Percentiles rank a stretch among this genome's conserved stretches.
phyloP scores from a whole-genome alignment of 2,888 invertebrate genomes.

The Shargacucullia verbasci region DNA sequence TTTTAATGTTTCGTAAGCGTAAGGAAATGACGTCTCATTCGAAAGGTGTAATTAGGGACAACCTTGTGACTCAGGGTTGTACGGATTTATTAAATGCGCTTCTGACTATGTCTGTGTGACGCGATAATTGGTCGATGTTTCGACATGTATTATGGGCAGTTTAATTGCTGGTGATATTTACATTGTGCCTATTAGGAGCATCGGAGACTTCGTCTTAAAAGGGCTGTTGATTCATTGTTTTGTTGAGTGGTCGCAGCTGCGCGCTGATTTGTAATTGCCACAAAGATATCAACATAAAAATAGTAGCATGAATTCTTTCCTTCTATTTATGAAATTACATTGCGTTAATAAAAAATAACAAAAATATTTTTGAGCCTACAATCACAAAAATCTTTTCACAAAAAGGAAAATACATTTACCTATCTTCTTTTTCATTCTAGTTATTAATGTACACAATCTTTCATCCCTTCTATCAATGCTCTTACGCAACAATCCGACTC shows the following conservation, averaged over 20 bases:
- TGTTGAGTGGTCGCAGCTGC: constrained; percentile 54
- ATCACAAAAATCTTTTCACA: too few relatives aligned
- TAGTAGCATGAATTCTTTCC: constrained; percentile 38
- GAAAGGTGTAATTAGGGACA: constrained; percentile 88
- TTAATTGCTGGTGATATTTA: constrained; percentile 61
- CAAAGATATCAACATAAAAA: constrained; percentile 38
- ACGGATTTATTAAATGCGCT: constrained; percentile 76
- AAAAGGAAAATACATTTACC: too few relatives aligned
- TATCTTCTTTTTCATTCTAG: too few relatives aligned
- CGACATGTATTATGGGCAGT: constrained; percentile 67
- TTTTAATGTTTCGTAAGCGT: constrained; percentile 86
- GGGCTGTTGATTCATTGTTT: constrained; percentile 56
- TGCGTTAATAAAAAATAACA: neutral
- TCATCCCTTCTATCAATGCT: constrained; percentile 31
- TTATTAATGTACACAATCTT: constrained; percentile 35
- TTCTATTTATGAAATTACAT: constrained; percentile 15
- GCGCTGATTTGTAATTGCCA: constrained; percentile 39
- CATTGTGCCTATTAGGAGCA: constrained; percentile 57
- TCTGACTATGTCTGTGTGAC: constrained; percentile 77
- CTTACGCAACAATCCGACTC: constrained; percentile 35
- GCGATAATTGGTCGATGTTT: constrained; percentile 81
- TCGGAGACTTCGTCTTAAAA: constrained; percentile 48
- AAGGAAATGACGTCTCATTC: constrained; percentile 88
- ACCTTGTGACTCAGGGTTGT: constrained; percentile 81
- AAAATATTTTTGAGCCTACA: too few relatives aligned